Percentiles rank a stretch among this genome's conserved stretches.
Conservation (phyloP, 2,113 vertebrate species). For the Delphinus delphis region DNA sequence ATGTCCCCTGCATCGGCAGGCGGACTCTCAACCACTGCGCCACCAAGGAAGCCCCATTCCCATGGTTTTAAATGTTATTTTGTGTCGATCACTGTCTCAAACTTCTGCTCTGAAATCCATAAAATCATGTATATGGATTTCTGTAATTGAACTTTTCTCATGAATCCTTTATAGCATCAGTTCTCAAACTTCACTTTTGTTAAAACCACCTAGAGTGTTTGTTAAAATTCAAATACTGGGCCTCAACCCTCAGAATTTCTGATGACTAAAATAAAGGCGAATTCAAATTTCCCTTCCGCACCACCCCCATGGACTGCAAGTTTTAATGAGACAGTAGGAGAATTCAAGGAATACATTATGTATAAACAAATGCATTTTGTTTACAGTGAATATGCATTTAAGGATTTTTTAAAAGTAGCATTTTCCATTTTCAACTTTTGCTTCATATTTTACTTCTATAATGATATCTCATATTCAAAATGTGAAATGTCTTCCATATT, state of each 20-base stretch:
- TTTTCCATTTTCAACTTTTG: neutral
- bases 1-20: no score
- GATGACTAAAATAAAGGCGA: constrained; percentile 9
- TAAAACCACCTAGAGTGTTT: neutral
- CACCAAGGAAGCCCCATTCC: neutral
- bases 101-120: neutral
- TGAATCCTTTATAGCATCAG: neutral
- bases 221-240: neutral
- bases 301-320: neutral
- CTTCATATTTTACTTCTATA: neutral
- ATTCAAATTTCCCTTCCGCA: neutral
- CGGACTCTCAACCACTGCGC: no score
- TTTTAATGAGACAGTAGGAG: neutral
- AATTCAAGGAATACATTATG: neutral
- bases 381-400: neutral
- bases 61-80: neutral
- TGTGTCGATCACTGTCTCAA: neutral
- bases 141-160: neutral
- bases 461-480: neutral
- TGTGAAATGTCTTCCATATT: neutral
- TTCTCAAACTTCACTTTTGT: neutral
- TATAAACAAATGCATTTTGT: neutral
- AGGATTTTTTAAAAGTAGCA: neutral
- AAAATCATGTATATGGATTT: neutral
- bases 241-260: neutral